Conservation (phyloP, 2,888 invertebrate genomes). For the Thelaira solivaga region DNA sequence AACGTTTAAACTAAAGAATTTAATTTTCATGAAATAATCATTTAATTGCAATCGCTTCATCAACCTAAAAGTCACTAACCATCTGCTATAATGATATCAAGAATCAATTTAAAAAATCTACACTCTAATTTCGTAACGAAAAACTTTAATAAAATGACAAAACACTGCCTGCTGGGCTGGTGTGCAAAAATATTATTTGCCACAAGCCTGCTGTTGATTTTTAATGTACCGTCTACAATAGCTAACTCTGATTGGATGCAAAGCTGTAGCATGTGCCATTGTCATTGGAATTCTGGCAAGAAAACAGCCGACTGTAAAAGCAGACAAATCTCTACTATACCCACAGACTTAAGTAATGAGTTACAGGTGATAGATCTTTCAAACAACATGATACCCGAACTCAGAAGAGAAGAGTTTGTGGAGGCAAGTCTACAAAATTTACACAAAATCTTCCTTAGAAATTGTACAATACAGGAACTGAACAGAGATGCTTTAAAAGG, state of each 20-base stretch:
- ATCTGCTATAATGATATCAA: background rate
- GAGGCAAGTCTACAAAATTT: conserved; percentile 85
- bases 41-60: too few relatives aligned
- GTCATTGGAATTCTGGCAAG: conserved; percentile 91
- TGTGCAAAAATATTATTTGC: conserved; percentile 24
- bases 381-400: conserved; percentile 82
- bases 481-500: conserved; percentile 86
- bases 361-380: conserved; percentile 85
- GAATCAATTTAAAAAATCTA: background rate
- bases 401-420: conserved; percentile 83
- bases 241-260: conserved; percentile 74
- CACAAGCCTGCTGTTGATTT: conserved; percentile 58
- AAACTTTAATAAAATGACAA: conserved; percentile 8
- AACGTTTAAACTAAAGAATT: conserved; percentile 31
- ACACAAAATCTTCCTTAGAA: conserved; percentile 86
- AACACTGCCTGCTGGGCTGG: conserved; percentile 16
- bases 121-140: background rate
- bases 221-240: conserved; percentile 52
- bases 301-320: conserved; percentile 89
- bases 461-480: conserved; percentile 86
- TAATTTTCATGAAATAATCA: background rate
- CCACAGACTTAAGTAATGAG: conserved; percentile 84
- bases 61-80: too few relatives aligned
- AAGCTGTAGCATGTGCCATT: conserved; percentile 81
- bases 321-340: conserved; percentile 83